Percentiles rank a stretch among this genome's conserved stretches.
These are phyloP conservation scores for Bombus breviceps DNA, from an alignment of 1,140 invertebrate genomes.

Conservation along the genomic window DNA sequence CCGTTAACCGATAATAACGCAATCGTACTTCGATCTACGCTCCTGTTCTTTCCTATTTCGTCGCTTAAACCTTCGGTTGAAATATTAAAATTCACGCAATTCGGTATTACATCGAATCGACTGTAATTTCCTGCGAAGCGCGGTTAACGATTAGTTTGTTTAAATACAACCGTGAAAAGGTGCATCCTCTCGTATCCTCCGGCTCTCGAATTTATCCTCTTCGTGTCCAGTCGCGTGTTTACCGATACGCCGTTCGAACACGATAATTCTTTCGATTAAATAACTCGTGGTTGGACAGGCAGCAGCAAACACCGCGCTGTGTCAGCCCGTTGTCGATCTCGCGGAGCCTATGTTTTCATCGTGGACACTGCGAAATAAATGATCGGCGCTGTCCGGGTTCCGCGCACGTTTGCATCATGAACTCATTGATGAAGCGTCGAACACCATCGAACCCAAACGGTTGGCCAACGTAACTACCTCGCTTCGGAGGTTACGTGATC, in stretches of 20 bases:
- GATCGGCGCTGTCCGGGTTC: conserved; percentile 1
- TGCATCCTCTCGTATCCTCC: neutral
- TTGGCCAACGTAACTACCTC: conserved; percentile 24
- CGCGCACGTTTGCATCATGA: neutral
- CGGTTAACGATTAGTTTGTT: neutral
- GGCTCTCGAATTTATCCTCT: neutral
- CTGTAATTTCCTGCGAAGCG: neutral
- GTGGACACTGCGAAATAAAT: neutral
- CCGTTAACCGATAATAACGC: no score
- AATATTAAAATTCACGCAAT: neutral
- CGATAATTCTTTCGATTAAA: conserved; percentile 12
- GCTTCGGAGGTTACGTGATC: conserved; percentile 51
- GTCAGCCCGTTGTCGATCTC: neutral
- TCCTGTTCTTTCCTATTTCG: no score
- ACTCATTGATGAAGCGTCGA: neutral
- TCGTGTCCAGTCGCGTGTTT: neutral
- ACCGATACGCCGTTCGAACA: neutral
- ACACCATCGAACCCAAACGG: neutral
- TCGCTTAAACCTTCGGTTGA: no score
- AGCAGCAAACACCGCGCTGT: neutral
- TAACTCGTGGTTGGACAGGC: neutral
- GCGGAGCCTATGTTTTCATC: neutral
- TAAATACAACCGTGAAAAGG: neutral
- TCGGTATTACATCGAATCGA: neutral
- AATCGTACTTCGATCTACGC: neutral